Base-by-base conservation (phyloP, 2,888 invertebrate genomes). In the Pachliopta kotzebuea region DNA sequence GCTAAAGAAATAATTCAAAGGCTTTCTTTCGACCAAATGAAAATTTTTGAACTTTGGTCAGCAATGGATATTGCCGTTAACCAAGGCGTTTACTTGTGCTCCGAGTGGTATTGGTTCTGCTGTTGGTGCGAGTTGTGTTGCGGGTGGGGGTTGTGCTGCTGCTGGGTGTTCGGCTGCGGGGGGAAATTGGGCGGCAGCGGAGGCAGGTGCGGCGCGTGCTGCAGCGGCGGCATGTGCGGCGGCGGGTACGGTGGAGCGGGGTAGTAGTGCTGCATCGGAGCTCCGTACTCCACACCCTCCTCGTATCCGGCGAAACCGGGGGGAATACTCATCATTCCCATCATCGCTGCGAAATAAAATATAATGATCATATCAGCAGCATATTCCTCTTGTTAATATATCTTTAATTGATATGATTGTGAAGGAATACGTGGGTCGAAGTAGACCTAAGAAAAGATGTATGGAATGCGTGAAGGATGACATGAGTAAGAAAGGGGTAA, bases 291-390 rank as follows among this genome's bases (percentile, higher is more conserved):
- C 63, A 82, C 76, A 42, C 83, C 77, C 66, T 89, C 88, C 63
- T 88, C 86, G 81, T 88, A 86, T 59, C 80, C 79, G 72, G 88
- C 75, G 81, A 88, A 90, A 42, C 85, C 79, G 85, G 89, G 82
- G 53, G 37, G 37, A 17, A 85, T 85, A 24, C 86, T 78, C 86
- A 90, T 85, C 87, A 90, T 87, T 62, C 88, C 84, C 86, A 90
- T 84, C 89, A 90, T 88, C 0, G 73, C 90, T 88, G 83, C 1
- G 63, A 66, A 55, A 14, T 1, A 37, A 37, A 37, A 14, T 37
- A 37, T 14, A 37, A 1, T 37, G 37, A 9, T 37, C 1, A 37
- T 37, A 1, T 26, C 26, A 37, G 1, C 37, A 14, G 37, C 1
- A 37, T 14, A 37, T 2, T 37, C 1, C n/a, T n/a, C n/a, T n/a